Base-by-base conservation (phyloP, 2,113 vertebrate genomes). In the Bubalus kerabau region DNA sequence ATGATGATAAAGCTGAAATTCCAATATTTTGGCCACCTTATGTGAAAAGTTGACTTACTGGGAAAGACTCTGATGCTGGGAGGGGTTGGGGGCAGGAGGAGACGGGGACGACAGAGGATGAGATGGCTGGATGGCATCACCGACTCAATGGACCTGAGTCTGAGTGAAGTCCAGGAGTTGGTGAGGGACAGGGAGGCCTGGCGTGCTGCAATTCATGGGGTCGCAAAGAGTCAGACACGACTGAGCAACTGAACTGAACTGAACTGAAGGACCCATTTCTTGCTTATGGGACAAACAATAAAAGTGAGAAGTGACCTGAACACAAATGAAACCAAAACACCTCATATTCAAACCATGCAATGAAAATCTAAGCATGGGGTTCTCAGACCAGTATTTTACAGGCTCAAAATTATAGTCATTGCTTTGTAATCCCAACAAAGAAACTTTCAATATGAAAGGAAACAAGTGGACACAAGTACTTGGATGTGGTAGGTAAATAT, bases 171-270 rank as follows among this genome's bases (percentile, higher is more conserved):
- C 60, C 0, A 0, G 28, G 60, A 62, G 14, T 1, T 3, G 60
- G 60, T 62, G 60, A 16, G 32, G 28, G 28, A 62, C 60, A 32
- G 60, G 60, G 60, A 32, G 28, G 6, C 28, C 28, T 16, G 28
- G 6, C 0, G 3, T 62, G 30, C 60, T 62, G 60, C 0, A 6
- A 62, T 62, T 62, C 6, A 62, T 32, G 60, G 60, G 28, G 30
- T 62, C 6, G 0, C 60, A 7, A 32, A 62, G 28, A 62, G 30
- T 32, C 0, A 0, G 60, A 16, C 60, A 62, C 0, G 14, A 62
- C 60, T 62, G 60, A 62, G 14, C 30, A 1, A 62, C 60, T 32
- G 30, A 62, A 62, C 14, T 32, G 60, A 62, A 62, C 60, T 62
- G 60, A 32, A 64, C 6, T 64, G 30, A 64, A 28, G 11, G 19